Base-by-base conservation (phyloP, 92 coral and sea anemone species). In the Phenganax subtilis region DNA sequence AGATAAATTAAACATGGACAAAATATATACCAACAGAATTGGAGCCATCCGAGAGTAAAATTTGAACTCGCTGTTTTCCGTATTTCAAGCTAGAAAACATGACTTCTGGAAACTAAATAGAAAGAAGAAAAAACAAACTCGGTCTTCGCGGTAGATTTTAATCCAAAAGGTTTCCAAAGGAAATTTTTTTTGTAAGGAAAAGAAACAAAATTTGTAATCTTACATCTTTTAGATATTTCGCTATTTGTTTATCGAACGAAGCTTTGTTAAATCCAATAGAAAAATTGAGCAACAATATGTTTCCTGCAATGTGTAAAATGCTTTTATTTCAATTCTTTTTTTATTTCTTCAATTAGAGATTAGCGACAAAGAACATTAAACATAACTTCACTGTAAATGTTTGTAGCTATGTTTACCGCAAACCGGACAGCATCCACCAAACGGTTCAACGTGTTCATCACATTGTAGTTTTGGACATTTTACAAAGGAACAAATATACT, bases 351-450 rank as follows among this genome's bases (percentile, higher is more conserved):
- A 3, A 59, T 14, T 59, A 10, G 12, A 59, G n/a, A 3, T 5
- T 59, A 59, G 20, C 16, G 7, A 20, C 25, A 20, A 20, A 20
- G 65, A 59, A 10, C 17, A 10, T 3, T 0, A 59, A 10, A 59
- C 15, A 0, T 59, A 59, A 59, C 17, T 59, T 0, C 5, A 10
- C 8, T 14, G n/a, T 58, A 58, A 58, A 15, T 58, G 20, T 59
- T 14, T 10, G 7, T 59, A 59, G 8, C 17, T 71, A 71, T 44
- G 55, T 71, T 12, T 76, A 76, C 81, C 81, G n/a, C 81, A 76
- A 76, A 76, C 31, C 11, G 81, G 44, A 60, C 81, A 76, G 56
- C 81, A 76, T 76, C 81, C 70, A 6, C 70, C 81, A 76, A 30
- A 47, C 54, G 81, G 81, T 64, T 76, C 57, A 9, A 76, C 81